A percentile compares a stretch with the other conserved stretches of the same genome.
phyloP scores from a whole-genome alignment of 2,888 invertebrate species.

The Caenorhabditis virilis region DNA sequence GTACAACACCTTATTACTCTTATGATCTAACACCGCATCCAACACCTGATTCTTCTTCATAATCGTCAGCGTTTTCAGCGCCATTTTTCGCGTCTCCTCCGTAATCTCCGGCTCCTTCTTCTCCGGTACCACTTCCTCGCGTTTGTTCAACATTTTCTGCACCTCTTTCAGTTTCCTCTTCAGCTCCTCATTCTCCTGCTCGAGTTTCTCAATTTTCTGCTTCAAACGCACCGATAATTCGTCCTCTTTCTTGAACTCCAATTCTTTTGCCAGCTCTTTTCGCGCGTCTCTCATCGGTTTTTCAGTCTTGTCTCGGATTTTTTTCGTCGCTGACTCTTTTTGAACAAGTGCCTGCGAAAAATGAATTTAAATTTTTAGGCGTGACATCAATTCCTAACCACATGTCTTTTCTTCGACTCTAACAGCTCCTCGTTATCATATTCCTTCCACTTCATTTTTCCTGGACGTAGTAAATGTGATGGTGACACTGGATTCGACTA shows the following conservation, averaged over 20 bases:
- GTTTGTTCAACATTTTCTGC: slow-evolving; percentile 4
- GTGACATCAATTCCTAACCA: not conserved
- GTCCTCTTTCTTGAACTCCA: not conserved
- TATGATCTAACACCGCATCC: slow-evolving; percentile 1
- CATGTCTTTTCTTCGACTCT: slow-evolving; percentile 1
- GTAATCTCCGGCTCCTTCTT: not conserved
- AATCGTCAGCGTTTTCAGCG: not conserved
- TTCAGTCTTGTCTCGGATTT: not conserved
- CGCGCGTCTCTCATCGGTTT: not conserved
- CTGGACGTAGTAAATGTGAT: not conserved
- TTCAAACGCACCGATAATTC: not conserved
- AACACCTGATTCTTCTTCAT: slow-evolving; percentile 10
- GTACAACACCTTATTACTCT: slow-evolving; percentile 1
- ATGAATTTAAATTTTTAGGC: not conserved
- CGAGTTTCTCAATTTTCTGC: slow-evolving; percentile 2
- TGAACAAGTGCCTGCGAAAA: not conserved
- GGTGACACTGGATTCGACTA: slow-evolving; percentile 3
- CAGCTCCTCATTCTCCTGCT: slow-evolving; percentile 3
- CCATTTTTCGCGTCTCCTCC: not conserved
- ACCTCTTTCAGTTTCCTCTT: slow-evolving; percentile 3
- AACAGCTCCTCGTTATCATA: not conserved
- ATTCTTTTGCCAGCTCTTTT: not conserved
- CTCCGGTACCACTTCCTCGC: not conserved
- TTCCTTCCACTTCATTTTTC: slow-evolving; percentile 6
- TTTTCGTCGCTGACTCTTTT: not conserved